These are phyloP conservation scores for Leptura quadrifasciata DNA, from an alignment of 2,888 invertebrate genomes.

Conservation along the genomic window DNA sequence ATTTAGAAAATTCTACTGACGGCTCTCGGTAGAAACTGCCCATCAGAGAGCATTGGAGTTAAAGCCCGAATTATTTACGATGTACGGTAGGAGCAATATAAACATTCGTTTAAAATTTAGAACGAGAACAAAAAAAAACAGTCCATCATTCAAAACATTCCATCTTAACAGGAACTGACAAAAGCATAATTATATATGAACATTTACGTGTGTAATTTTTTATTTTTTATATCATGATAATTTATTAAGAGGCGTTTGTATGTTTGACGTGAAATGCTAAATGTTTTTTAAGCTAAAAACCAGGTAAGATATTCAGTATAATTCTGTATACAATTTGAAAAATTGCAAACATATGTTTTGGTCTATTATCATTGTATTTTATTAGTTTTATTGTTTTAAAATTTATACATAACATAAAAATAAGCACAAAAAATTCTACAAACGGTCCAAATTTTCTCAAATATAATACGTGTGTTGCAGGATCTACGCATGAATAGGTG, in stretches of 20 bases:
- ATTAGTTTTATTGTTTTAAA: too few species aligned
- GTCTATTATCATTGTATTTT: too few species aligned
- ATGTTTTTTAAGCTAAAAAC: too few species aligned
- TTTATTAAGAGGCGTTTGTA: not conserved
- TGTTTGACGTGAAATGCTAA: not conserved
- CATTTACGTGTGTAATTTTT: not conserved
- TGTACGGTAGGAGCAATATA: slow-evolving; percentile 3
- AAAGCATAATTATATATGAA: slow-evolving; percentile 1
- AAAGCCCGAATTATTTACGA: not conserved
- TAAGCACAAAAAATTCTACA: too few species aligned
- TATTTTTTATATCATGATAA: not conserved
- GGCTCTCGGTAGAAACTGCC: slow-evolving; percentile 8
- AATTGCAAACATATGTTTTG: too few species aligned
- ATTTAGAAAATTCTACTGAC: slow-evolving; percentile 7
- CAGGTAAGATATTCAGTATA: too few species aligned
- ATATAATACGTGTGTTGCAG: too few species aligned
- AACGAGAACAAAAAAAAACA: not conserved
- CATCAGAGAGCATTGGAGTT: not conserved
- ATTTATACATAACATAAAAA: too few species aligned
- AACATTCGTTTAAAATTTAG: slow-evolving; percentile 4
- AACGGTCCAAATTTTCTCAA: too few species aligned
- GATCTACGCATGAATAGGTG: too few species aligned
- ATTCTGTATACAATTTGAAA: too few species aligned
- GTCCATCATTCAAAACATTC: slow-evolving; percentile 7
- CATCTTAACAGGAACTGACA: slow-evolving; percentile 1